A percentile compares a stretch with the other conserved stretches of the same genome.
These are phyloP conservation scores for Myodes glareolus DNA, from an alignment of 2,113 vertebrate genomes.

Conservation along the genomic window DNA sequence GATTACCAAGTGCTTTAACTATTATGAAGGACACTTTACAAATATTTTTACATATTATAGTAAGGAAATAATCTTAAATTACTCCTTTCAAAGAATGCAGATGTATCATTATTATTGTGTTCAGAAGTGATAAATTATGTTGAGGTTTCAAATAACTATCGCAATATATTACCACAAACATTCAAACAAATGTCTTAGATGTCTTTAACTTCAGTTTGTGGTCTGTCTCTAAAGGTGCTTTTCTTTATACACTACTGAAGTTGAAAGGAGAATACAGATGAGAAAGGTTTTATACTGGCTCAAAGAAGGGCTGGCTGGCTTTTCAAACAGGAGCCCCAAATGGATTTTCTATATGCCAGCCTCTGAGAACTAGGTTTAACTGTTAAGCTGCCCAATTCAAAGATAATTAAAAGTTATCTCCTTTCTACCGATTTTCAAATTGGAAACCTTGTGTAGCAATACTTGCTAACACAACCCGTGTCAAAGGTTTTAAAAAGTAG, in stretches of 20 bases:
- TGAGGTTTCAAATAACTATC: neutral
- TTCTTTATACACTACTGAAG: conserved; percentile 29
- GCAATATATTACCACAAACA: conserved; percentile 26
- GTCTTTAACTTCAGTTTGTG: conserved; percentile 25
- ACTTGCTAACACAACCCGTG: neutral
- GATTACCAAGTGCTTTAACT: neutral
- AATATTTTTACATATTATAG: neutral
- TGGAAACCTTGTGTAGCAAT: conserved; percentile 57
- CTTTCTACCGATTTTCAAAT: conserved; percentile 50
- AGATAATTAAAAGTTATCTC: conserved; percentile 68
- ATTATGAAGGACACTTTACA: neutral
- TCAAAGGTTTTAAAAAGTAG: conserved; percentile 60
- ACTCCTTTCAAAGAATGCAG: neutral
- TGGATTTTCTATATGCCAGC: conserved; percentile 53
- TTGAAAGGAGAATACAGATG: conserved; percentile 63
- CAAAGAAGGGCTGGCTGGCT: conserved; percentile 14
- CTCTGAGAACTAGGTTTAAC: conserved; percentile 61
- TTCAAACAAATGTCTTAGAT: conserved; percentile 10
- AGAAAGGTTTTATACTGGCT: conserved; percentile 58
- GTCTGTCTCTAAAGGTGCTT: neutral
- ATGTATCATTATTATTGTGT: neutral
- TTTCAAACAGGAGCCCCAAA: conserved; percentile 63
- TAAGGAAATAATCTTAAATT: neutral
- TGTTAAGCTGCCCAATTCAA: conserved; percentile 62
- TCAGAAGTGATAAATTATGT: neutral